Percentiles rank a stretch among this genome's conserved stretches.
phyloP scores from a whole-genome alignment of 2,113 vertebrate genomes.

The Murina feae region DNA sequence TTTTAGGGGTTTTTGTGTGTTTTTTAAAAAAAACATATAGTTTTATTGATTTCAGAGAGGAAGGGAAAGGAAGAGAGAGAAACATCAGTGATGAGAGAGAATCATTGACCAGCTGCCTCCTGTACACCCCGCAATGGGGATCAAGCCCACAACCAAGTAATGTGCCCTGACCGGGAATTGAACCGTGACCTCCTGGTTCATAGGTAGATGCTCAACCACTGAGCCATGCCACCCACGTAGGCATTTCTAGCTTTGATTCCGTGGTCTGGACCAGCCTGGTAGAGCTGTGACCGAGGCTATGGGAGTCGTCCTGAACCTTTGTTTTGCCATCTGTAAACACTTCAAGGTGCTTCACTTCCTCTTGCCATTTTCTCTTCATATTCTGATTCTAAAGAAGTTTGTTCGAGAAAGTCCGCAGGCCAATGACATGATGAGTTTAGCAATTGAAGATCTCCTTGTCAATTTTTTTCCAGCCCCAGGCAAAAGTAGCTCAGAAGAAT shows the following conservation, averaged over 20 bases:
- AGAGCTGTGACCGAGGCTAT: not conserved
- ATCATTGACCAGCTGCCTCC: too few relatives aligned
- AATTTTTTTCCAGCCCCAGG: not conserved
- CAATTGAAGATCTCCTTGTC: not conserved
- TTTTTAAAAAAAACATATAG: not conserved
- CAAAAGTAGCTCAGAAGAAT: conserved; percentile 27
- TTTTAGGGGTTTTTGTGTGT: not conserved
- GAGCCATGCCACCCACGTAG: not conserved
- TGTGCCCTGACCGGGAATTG: too few relatives aligned
- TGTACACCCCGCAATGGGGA: too few relatives aligned
- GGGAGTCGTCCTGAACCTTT: not conserved
- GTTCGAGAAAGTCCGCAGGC: not conserved
- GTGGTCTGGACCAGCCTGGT: not conserved
- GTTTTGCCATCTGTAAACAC: not conserved
- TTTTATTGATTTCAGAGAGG: too few relatives aligned
- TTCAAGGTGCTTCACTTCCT: not conserved
- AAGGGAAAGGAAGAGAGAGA: too few relatives aligned
- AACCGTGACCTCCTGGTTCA: too few relatives aligned
- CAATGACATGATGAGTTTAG: not conserved
- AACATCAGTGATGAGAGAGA: too few relatives aligned
- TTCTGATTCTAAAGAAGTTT: not conserved
- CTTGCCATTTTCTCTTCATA: not conserved
- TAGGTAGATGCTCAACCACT: too few relatives aligned
- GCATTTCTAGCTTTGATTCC: not conserved
- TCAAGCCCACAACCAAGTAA: too few relatives aligned